Conservation (phyloP, 1,140 invertebrate species). For the Neuroterus valhalla region DNA sequence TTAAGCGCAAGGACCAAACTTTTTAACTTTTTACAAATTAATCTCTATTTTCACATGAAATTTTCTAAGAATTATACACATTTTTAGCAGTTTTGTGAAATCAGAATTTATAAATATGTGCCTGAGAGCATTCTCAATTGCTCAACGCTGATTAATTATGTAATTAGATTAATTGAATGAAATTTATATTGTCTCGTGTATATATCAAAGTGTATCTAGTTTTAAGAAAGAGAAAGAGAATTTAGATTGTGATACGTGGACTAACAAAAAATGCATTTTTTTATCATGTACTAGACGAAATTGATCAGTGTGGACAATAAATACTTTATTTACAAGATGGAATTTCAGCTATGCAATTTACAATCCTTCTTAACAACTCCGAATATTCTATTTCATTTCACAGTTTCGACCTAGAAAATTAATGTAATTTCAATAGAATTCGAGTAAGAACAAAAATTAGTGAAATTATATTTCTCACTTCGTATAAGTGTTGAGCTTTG, state of each 20-base stretch:
- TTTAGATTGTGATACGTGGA: neutral
- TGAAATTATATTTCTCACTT: too few species aligned
- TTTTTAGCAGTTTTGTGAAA: conserved; percentile 45
- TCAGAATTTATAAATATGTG: conserved; percentile 43
- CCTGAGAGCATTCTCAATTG: conserved; percentile 49
- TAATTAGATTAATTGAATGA: too few species aligned
- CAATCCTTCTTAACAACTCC: too few species aligned
- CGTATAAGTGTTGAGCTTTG: neutral
- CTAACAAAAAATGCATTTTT: conserved; percentile 1
- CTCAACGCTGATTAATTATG: conserved; percentile 41
- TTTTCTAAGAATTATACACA: conserved; percentile 52
- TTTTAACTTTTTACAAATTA: neutral
- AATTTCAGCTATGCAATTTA: too few species aligned
- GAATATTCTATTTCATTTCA: too few species aligned
- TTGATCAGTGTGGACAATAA: conserved; percentile 56
- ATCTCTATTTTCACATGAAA: conserved; percentile 12
- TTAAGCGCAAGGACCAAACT: neutral
- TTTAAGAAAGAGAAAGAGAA: neutral
- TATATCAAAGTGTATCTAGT: too few species aligned
- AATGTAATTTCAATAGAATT: too few species aligned
- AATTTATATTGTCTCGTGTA: too few species aligned
- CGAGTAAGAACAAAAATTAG: too few species aligned
- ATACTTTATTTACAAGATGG: conserved; percentile 66
- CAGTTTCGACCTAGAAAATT: too few species aligned
- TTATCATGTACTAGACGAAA: neutral